Evolutionary conservation across 2,113 vertebrate species (phyloP).

Genomic region (Callocephalon fimbriatum): DNA sequence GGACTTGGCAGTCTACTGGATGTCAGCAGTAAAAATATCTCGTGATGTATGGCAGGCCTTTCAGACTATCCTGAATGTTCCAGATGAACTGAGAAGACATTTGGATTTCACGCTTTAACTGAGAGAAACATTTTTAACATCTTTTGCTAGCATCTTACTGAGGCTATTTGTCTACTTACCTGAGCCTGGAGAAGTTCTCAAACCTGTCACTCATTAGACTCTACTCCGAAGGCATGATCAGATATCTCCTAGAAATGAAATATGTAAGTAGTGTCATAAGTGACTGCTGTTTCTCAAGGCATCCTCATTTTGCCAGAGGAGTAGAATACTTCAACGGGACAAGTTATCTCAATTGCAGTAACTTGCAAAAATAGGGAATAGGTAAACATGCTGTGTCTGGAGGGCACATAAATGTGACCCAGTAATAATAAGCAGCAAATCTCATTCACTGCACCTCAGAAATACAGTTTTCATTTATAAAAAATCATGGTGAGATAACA

Average conservation of each 20-base stretch:
- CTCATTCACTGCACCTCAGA: not conserved
- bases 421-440: conserved; percentile 1
- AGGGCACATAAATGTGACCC: not conserved
- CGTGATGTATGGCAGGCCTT: not conserved
- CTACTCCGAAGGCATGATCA: not conserved
- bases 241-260: not conserved
- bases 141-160: not conserved
- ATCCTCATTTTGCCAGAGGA: conserved; percentile 9
- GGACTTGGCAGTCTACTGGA: not conserved
- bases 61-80: not conserved
- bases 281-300: not conserved
- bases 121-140: not conserved
- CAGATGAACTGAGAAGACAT: not conserved
- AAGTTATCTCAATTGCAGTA: not conserved
- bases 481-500: conserved; percentile 11
- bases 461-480: not conserved
- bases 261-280: not conserved
- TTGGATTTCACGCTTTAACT: not conserved
- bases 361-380: not conserved
- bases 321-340: not conserved
- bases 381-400: not conserved
- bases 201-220: not conserved
- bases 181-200: not conserved
- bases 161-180: not conserved
- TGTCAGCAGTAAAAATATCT: not conserved